Base-by-base conservation (phyloP, 2,888 invertebrate genomes). In the Lissocephala sabroskyi region DNA sequence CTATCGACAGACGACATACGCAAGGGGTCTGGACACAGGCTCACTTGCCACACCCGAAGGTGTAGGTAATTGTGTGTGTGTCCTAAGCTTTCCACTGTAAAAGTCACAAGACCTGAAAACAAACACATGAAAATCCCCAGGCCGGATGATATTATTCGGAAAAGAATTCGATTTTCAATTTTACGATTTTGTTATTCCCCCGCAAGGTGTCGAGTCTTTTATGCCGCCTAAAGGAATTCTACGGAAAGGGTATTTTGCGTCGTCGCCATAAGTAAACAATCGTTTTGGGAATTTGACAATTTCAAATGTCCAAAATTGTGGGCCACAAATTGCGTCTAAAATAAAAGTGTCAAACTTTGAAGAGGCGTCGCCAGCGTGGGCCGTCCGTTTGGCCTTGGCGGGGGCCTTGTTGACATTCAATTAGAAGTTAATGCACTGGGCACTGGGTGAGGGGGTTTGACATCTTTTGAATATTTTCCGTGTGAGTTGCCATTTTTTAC, bases 401-500 rank as follows among this genome's bases (percentile, higher is more conserved):
- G n/a, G n/a, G 30, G 3, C 5, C 30, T 56, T 56, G 56, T 68
- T 58, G 65, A 74, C 65, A 74, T 58, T 67, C 56, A 60, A 47
- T 58, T 67, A 49, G 53, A 64, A 53, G 48, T 61, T 56, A 60
- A 56, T 52, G 48, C 52, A n/a, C 14, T 47, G 33, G 49, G n/a
- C n/a, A n/a, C 57, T 51, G 28, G 61, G 42, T 47, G n/a, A n/a
- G n/a, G n/a, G n/a, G n/a, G 16, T 50, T 42, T 68, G 77, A 65
- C 67, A 55, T 35, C 49, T 18, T 29, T 32, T 4, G 11, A 11
- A n/a, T 16, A n/a, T 16, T 36, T 10, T 36, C 40, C 28, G 10
- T 19, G 40, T 16, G 35, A 57, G 65, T 75, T 75, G 76, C 65
- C 68, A 71, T 71, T 74, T 61, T 57, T n/a, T n/a, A n/a, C n/a